Base-by-base conservation (phyloP, 2,113 vertebrate genomes). In the Forbesichthys papilliferus region DNA sequence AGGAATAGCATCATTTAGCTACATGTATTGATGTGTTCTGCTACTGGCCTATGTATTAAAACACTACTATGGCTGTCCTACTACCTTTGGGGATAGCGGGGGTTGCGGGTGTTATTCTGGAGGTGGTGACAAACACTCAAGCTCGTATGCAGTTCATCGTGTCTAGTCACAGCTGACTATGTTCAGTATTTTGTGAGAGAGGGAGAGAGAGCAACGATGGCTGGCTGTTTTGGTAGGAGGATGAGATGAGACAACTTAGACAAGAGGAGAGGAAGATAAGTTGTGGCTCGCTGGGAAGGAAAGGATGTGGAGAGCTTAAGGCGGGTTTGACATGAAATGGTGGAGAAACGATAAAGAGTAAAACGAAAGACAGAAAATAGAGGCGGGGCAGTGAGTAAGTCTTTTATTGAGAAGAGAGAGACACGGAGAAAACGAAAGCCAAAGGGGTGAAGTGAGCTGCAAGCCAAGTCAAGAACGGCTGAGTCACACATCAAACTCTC, bases 401-500 rank as follows among this genome's bases (percentile, higher is more conserved):
- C 48, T 42, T 42, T 42, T 8, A 6, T 42, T 0, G 36, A 42
- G 36, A 12, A 34, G 51, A 34, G 18, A 9, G 13, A 10, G 64
- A 46, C 46, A 55, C 36, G 48, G 52, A 66, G 48, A 20, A 53
- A 34, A 52, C 36, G 9, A 59, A 64, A 27, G 20, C n/a, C 47
- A 61, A 52, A 20, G 68, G 42, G 14, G 61, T 74, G 66, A 64
- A 75, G 68, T 58, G 71, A 71, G 77, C 77, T 70, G 56, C 61
- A 55, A 62, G 69, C 63, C 10, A 49, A 62, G 69, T 61, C 10
- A 49, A 71, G 77, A 80, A 65, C 69, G 59, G 71, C 82, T 77
- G 82, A 88, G 78, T 83, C 80, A 68, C 77, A 75, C 73, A 68
- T 79, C 84, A 58, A 42, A 63, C 58, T 55, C 33, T 27, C 67